A percentile compares a stretch with the other conserved stretches of the same genome.
These are phyloP conservation scores for Ictalurus furcatus DNA, from an alignment of 2,113 vertebrate species.

Conservation along the genomic window DNA sequence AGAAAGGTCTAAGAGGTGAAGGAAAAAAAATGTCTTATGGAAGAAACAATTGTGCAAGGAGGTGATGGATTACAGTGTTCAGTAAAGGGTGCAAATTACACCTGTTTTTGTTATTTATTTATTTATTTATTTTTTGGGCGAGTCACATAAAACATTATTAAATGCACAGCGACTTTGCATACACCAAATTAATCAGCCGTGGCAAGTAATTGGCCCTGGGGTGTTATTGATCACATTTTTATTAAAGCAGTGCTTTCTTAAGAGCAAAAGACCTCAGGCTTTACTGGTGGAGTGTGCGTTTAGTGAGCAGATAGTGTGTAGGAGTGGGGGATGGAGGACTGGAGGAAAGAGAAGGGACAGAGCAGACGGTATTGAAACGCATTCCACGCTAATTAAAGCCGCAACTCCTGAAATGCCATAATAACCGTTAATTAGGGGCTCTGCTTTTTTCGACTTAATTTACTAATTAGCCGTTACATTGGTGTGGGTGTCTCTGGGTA, in stretches of 20 bases:
- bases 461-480: constrained; percentile 95
- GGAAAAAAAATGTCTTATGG: constrained; percentile 19
- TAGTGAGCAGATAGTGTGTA: constrained; percentile 33
- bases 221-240: constrained; percentile 49
- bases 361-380: constrained; percentile 71
- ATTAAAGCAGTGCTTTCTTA: constrained; percentile 18
- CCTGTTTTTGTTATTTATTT: constrained; percentile 64
- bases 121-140: constrained; percentile 66
- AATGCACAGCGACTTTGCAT: constrained; percentile 83
- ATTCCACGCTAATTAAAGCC: constrained; percentile 96
- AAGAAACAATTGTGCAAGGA: constrained; percentile 69
- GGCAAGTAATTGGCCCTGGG: constrained; percentile 42
- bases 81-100: constrained; percentile 85
- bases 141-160: constrained; percentile 83
- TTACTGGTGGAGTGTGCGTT: not conserved
- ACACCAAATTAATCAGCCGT: constrained; percentile 85
- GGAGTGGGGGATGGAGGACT: constrained; percentile 25
- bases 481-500: constrained; percentile 86
- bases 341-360: constrained; percentile 51
- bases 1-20: not conserved
- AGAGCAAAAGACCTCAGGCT: constrained; percentile 23
- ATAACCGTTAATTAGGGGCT: constrained; percentile 98
- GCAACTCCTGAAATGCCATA: constrained; percentile 99
- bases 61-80: constrained; percentile 81
- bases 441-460: constrained; percentile 99